Evolutionary conservation across 2,888 invertebrate species (phyloP), one percentile per base, ranked within the genome.

Genomic region (Capitulum mitella): DNA sequence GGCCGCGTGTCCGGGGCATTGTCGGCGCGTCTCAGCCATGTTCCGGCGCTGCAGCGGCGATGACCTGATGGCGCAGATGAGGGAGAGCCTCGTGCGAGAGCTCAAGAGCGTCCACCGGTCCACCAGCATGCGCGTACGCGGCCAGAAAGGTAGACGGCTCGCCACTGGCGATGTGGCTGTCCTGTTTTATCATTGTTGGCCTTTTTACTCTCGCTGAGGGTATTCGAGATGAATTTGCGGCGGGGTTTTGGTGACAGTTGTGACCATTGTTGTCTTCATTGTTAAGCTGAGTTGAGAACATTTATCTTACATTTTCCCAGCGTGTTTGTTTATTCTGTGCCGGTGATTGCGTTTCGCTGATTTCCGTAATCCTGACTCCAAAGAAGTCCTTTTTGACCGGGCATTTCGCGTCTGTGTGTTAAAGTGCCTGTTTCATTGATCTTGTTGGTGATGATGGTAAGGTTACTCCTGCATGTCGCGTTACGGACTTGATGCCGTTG

Each of bases 81-180:
- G 51, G 48, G 48, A 51, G 77, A 54, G 34, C 22, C 77, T 77
- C 32, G 51, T 77, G 77, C 77, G 48, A 3, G 77, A 77, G 77
- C 77, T 48, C 48, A 48, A 54, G 54, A 51, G 51, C 32, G 54
- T 51, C 3, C 77, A 77, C 22, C 26, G 77, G 37, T 77, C 77
- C 8, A 26, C 77, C 48, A 51, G 51, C 51, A 34, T 77, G 54
- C 77, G 77, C 6, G 54, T 77, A 12, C 46, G 77, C 32, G 29
- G 77, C 46, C 26, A 2, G 26, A 6, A 16, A 58, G 58, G 29
- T 51, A 51, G 10, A n/a, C 29, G n/a, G 58, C n/a, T 8, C 51
- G 51, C 51, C 16, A 14, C 10, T 14, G 46, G 46, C 46, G 46
- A 46, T 46, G 10, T 26, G 26, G 22, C 19, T 19, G 54, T 26